Evolutionary conservation across 2,888 invertebrate genomes (phyloP).

Genomic region (Teleiodes luculella): DNA sequence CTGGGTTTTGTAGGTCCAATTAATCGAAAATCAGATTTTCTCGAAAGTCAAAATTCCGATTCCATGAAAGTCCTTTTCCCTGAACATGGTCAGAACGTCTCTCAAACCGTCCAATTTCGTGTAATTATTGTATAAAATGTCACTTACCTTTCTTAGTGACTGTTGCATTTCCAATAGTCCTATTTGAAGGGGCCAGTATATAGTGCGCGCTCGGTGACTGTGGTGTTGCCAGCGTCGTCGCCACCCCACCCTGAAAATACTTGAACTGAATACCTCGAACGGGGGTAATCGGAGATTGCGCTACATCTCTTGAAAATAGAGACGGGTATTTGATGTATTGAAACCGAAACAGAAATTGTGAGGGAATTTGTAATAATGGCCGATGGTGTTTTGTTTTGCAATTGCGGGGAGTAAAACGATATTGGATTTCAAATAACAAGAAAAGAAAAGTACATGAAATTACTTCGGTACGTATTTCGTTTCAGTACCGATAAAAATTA

Average conservation of each 20-base stretch:
- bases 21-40: too few species aligned
- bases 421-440: neutral
- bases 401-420: too few species aligned
- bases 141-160: slow-evolving; percentile 71
- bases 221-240: slow-evolving; percentile 62
- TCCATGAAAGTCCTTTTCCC: too few species aligned
- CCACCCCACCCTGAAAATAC: slow-evolving; percentile 45
- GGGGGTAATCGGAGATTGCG: neutral
- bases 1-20: too few species aligned
- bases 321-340: neutral
- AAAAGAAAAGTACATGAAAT: too few species aligned
- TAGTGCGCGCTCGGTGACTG: slow-evolving; percentile 73
- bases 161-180: slow-evolving; percentile 61
- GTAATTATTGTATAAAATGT: neutral
- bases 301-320: neutral
- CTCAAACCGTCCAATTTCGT: too few species aligned
- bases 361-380: neutral
- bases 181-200: slow-evolving; percentile 66
- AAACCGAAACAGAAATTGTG: neutral
- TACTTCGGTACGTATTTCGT: too few species aligned
- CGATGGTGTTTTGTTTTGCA: neutral
- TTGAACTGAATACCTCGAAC: neutral
- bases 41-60: too few species aligned
- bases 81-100: too few species aligned
- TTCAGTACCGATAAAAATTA: too few species aligned